Conservation (phyloP, 1,140 invertebrate species). For the Psix sp. region DNA sequence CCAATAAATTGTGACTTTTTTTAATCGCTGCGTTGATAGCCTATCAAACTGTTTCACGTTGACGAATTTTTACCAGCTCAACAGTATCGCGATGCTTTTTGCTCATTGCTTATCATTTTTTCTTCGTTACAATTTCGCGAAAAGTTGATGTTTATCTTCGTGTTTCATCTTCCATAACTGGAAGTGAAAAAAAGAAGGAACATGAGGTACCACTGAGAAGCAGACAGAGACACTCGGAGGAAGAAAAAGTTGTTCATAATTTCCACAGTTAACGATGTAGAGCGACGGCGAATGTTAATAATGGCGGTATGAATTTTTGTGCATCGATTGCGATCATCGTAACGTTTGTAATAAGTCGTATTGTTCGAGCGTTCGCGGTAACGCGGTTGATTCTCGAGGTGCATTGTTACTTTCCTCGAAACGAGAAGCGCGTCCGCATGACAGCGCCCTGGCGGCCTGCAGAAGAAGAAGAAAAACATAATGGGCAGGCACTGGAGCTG, state of each 20-base stretch:
- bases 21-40: slow-evolving; percentile 5
- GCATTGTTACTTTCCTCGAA: slow-evolving; percentile 55
- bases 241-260: slow-evolving; percentile 36
- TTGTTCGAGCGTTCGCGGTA: slow-evolving; percentile 52
- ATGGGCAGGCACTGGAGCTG: slow-evolving; percentile 73
- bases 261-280: slow-evolving; percentile 50
- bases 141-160: slow-evolving; percentile 11
- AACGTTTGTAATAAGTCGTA: slow-evolving; percentile 53
- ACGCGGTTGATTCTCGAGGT: slow-evolving; percentile 38
- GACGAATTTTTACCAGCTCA: slow-evolving; percentile 16
- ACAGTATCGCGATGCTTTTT: slow-evolving; percentile 12
- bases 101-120: slow-evolving; percentile 3
- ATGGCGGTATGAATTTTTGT: slow-evolving; percentile 33
- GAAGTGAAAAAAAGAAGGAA: slow-evolving; percentile 2
- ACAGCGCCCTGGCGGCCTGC: slow-evolving; percentile 55
- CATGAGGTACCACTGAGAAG: neutral
- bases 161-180: slow-evolving; percentile 21
- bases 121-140: slow-evolving; percentile 1
- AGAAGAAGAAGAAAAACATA: slow-evolving; percentile 69
- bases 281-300: slow-evolving; percentile 44
- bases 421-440: slow-evolving; percentile 60
- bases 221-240: neutral
- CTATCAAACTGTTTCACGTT: slow-evolving; percentile 24
- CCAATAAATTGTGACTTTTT: slow-evolving; percentile 26
- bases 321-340: slow-evolving; percentile 49